Conservation (phyloP, 1,140 invertebrate genomes). For the Bombus waltoni region DNA sequence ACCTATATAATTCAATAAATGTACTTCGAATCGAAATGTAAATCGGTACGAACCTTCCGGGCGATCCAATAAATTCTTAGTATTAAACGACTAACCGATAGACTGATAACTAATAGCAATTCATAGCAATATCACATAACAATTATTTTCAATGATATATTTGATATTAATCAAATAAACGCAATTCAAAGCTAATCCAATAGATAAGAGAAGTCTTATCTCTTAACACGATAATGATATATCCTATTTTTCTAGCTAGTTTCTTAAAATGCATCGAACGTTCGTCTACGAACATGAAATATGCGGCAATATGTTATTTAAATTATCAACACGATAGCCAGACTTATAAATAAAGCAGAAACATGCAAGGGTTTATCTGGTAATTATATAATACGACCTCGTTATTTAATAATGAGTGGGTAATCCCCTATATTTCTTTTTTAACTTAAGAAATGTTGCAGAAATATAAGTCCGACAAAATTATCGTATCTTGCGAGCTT, state of each 20-base stretch:
- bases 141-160: too few species aligned
- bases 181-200: too few species aligned
- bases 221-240: too few species aligned
- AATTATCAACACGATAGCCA: background rate
- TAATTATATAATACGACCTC: background rate
- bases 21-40: too few species aligned
- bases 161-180: too few species aligned
- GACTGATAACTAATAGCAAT: too few species aligned
- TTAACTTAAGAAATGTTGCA: background rate
- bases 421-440: background rate
- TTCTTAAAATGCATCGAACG: background rate
- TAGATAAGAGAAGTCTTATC: too few species aligned
- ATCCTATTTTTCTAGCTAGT: background rate
- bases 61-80: too few species aligned
- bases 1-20: too few species aligned
- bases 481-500: background rate
- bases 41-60: too few species aligned
- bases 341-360: conserved; percentile 15
- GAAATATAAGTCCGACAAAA: background rate
- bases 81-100: too few species aligned
- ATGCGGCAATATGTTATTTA: background rate
- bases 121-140: too few species aligned
- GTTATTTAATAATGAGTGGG: background rate
- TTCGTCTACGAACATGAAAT: background rate
- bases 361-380: conserved; percentile 3